A percentile compares a stretch with the other conserved stretches of the same genome.
Conservation (phyloP, 23 tunicate genomes). For the Trididemnum clinides region DNA sequence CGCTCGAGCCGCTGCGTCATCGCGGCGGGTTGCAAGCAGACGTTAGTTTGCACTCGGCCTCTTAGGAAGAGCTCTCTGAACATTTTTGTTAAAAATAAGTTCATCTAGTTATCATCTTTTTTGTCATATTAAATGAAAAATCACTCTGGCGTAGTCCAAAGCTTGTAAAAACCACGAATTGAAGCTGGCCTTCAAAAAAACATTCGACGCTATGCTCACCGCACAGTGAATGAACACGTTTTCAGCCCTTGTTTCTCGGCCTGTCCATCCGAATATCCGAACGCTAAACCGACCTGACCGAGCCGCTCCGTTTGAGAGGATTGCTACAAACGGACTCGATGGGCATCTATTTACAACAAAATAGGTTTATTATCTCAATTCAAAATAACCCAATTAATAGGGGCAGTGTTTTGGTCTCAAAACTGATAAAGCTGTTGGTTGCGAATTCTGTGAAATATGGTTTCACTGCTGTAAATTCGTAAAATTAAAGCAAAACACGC, state of each 20-base stretch:
- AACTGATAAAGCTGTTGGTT: too few species aligned
- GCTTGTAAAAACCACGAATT: neutral
- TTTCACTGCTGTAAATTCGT: too few species aligned
- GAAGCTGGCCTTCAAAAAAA: neutral
- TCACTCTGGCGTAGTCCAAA: neutral
- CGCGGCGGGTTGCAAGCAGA: too few species aligned
- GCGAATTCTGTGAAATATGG: too few species aligned
- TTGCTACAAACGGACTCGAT: slow-evolving; percentile 52
- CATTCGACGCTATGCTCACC: slow-evolving; percentile 24
- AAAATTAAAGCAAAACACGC: too few species aligned
- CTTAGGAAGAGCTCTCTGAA: slow-evolving; percentile 1
- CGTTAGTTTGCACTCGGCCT: too few species aligned
- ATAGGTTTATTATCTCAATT: too few species aligned
- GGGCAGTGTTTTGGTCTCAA: too few species aligned
- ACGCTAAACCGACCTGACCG: slow-evolving; percentile 63
- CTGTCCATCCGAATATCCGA: slow-evolving; percentile 78
- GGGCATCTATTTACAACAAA: too few species aligned
- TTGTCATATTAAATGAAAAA: neutral
- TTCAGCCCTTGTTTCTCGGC: slow-evolving; percentile 20
- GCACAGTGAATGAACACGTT: slow-evolving; percentile 72
- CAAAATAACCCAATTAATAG: too few species aligned
- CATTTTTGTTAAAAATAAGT: neutral
- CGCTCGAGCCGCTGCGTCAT: too few species aligned
- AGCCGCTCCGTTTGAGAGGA: slow-evolving; percentile 64
- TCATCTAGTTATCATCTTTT: neutral